phyloP scores from a whole-genome alignment of 2,888 invertebrate species.

The Archips xylosteana region DNA sequence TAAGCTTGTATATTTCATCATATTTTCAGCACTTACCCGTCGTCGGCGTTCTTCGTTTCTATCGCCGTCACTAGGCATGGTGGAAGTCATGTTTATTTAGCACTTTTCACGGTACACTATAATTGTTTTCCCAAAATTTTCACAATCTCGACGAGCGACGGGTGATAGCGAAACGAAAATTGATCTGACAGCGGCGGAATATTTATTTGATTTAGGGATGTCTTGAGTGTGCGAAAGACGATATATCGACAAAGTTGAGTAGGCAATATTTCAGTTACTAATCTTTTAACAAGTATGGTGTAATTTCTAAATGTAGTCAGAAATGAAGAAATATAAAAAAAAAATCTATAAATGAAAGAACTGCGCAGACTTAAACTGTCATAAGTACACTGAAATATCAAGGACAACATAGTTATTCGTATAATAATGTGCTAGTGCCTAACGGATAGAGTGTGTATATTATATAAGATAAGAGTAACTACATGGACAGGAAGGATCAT shows the following conservation, averaged over 20 bases:
- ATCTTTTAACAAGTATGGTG: too few species aligned
- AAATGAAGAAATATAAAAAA: too few species aligned
- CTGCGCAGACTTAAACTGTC: too few species aligned
- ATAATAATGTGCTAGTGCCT: too few species aligned
- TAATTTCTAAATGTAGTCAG: too few species aligned
- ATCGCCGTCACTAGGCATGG: constrained; percentile 71
- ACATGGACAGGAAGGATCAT: too few species aligned
- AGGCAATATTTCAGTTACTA: too few species aligned
- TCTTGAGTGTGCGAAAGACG: neutral
- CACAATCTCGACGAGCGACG: constrained; percentile 3
- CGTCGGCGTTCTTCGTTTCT: constrained; percentile 80
- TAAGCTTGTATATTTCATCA: constrained; percentile 17
- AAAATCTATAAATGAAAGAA: too few species aligned
- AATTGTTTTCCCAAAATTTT: constrained; percentile 5
- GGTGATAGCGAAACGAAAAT: constrained; percentile 26
- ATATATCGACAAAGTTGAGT: neutral
- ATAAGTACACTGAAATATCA: too few species aligned
- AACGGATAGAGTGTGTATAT: too few species aligned
- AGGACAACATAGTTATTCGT: too few species aligned
- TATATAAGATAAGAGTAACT: too few species aligned
- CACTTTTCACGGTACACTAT: constrained; percentile 1
- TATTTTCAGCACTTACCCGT: constrained; percentile 63
- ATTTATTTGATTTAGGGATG: constrained; percentile 36
- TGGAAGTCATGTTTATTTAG: constrained; percentile 66
- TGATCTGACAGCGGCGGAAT: constrained; percentile 33